phyloP scores from a whole-genome alignment of 1,140 invertebrate species.

The Eumeta japonica region DNA sequence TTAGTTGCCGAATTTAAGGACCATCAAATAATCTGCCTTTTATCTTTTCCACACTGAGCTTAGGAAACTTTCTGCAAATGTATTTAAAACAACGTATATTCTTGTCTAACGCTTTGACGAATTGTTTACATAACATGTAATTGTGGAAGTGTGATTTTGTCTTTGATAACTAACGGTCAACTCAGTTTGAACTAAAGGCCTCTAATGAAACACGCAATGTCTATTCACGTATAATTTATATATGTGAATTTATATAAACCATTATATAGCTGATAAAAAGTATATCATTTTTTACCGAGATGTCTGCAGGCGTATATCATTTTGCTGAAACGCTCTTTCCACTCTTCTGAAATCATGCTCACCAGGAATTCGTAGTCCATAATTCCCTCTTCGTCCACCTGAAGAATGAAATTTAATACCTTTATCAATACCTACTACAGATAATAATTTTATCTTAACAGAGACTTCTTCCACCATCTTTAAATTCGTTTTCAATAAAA shows the following conservation, averaged over 20 bases:
- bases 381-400: slow-evolving; percentile 44
- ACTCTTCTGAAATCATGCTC: slow-evolving; percentile 48
- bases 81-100: too few species aligned
- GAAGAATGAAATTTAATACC: slow-evolving; percentile 7
- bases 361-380: slow-evolving; percentile 54
- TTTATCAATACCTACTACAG: too few species aligned
- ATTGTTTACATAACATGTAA: not conserved
- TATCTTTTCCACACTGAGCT: too few species aligned
- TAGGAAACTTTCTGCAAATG: too few species aligned
- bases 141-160: too few species aligned
- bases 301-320: slow-evolving; percentile 48
- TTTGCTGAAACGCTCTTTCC: slow-evolving; percentile 33
- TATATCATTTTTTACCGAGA: slow-evolving; percentile 30
- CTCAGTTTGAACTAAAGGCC: not conserved
- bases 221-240: not conserved
- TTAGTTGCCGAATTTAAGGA: too few species aligned
- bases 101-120: too few species aligned
- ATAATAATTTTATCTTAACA: not conserved
- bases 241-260: not conserved
- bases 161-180: not conserved
- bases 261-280: not conserved
- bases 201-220: not conserved
- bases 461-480: not conserved
- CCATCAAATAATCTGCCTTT: too few species aligned
- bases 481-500: not conserved